Evolutionary conservation across 1,140 invertebrate genomes (phyloP), one percentile per base, ranked within the genome.

Genomic region (Periplaneta americana): DNA sequence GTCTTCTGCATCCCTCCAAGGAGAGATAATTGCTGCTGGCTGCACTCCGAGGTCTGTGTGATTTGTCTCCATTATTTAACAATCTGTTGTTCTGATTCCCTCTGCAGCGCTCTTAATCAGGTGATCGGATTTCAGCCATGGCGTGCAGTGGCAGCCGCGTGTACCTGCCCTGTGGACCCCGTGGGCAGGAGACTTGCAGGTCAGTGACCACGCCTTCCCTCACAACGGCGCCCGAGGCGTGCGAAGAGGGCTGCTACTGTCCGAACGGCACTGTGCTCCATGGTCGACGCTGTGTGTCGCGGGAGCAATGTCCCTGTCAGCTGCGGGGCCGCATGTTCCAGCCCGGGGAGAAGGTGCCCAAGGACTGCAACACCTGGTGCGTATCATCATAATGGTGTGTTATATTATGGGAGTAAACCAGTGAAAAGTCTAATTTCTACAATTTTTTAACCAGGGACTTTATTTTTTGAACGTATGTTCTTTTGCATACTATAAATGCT

Each of bases 171-270:
- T 96, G 95, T 85, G 94, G 84, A 92, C 0, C 92, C 91, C 0
- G 87, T 89, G 79, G 82, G 34, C 84, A 86, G 81, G 82, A 84
- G 34, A 90, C 90, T 0, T 93, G 93, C 83, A 90, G 89, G 10
- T 87, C 89, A 11, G 31, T 39, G 28, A 79, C 74, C 3, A 35
- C 36, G 28, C 87, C 88, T 1, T 82, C 86, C 0, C 82, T 86
- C 11, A 81, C 83, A 6, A 34, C 83, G 6, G 84, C 86, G 22
- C 87, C 88, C 66, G 84, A 87, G n/a, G 84, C 83, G 18, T 97
- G 96, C 85, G 92, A 94, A 35, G 96, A 97, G 86, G 96, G 96
- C 10, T 98, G 96, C 86, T 96, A 94, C 87, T 98, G 96, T 88
- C 95, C 95, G 0, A 86, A 90, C 22, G 94, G 94, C 1, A 92